These are phyloP conservation scores for Caprella mutica DNA, from an alignment of 2,888 invertebrate genomes.

Conservation along the genomic window DNA sequence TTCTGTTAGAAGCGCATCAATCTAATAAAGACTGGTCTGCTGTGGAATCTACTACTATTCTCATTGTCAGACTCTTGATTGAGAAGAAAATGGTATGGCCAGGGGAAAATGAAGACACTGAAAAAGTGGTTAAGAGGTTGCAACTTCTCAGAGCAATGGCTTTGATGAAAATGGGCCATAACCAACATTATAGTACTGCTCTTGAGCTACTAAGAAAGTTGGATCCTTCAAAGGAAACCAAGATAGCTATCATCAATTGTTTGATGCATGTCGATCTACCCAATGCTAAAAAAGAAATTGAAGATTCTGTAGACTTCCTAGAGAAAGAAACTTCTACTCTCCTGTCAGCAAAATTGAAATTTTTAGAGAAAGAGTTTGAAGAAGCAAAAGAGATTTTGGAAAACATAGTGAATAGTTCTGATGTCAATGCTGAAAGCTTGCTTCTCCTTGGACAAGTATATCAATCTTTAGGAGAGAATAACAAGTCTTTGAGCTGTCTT, in stretches of 20 bases:
- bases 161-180: conserved; percentile 24
- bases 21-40: conserved; percentile 21
- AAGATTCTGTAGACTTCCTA: neutral
- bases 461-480: conserved; percentile 50
- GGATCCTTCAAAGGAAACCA: no score
- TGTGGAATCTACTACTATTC: conserved; percentile 16
- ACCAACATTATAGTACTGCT: conserved; percentile 21
- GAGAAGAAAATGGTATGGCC: conserved; percentile 10
- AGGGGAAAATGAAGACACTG: neutral
- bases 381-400: neutral
- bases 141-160: conserved; percentile 19
- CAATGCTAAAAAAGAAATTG: neutral
- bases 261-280: neutral
- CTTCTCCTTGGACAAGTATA: conserved; percentile 44
- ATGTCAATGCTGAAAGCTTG: conserved; percentile 16
- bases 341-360: neutral
- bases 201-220: conserved; percentile 20
- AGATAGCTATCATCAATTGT: conserved; percentile 4
- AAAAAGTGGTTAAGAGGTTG: conserved; percentile 1
- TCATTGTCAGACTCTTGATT: conserved; percentile 11
- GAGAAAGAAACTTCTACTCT: neutral
- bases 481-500: conserved; percentile 52
- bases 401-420: conserved; percentile 10
- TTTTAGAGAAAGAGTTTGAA: neutral
- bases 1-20: conserved; percentile 12